phyloP scores from a whole-genome alignment of 2,888 invertebrate genomes.

The Anoplius nigerrimus region DNA sequence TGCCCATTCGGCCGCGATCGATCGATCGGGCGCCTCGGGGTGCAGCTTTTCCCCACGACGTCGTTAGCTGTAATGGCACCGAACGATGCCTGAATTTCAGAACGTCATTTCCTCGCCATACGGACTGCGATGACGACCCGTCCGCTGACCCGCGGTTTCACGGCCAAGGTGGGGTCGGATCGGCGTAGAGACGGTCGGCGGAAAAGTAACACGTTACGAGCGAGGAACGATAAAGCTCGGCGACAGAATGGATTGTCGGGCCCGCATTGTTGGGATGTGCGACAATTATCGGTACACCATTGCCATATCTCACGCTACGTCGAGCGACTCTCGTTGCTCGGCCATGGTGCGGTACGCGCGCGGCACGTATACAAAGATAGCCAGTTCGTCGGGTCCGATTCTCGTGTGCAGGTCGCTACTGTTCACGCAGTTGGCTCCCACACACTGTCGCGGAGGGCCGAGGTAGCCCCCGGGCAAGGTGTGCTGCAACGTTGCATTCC shows the following conservation, averaged over 20 bases:
- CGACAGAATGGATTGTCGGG: conserved; percentile 59
- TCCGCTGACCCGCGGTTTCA: no score
- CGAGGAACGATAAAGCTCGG: conserved; percentile 22
- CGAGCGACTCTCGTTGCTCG: conserved; percentile 30
- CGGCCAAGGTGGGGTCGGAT: no score
- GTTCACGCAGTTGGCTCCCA: conserved; percentile 3
- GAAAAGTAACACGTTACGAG: conserved; percentile 62
- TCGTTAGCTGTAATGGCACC: no score
- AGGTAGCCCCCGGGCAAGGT: conserved; percentile 60
- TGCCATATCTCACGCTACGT: conserved; percentile 67
- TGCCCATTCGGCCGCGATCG: background rate
- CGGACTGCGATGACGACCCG: no score
- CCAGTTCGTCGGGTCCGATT: background rate
- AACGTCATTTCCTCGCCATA: no score
- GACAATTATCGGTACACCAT: conserved; percentile 68
- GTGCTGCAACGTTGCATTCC: conserved; percentile 71
- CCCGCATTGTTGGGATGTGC: conserved; percentile 66
- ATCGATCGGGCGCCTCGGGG: background rate
- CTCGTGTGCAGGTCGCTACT: background rate
- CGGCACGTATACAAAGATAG: conserved; percentile 20
- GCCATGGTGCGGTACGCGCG: conserved; percentile 19
- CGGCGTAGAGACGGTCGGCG: conserved; percentile 4
- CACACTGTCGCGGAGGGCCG: conserved; percentile 23
- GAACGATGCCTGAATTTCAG: no score
- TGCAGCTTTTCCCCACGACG: background rate